Percentiles rank a stretch among this genome's conserved stretches.
phyloP scores from a whole-genome alignment of 2,888 invertebrate genomes.

The Cantharis lateralis region DNA sequence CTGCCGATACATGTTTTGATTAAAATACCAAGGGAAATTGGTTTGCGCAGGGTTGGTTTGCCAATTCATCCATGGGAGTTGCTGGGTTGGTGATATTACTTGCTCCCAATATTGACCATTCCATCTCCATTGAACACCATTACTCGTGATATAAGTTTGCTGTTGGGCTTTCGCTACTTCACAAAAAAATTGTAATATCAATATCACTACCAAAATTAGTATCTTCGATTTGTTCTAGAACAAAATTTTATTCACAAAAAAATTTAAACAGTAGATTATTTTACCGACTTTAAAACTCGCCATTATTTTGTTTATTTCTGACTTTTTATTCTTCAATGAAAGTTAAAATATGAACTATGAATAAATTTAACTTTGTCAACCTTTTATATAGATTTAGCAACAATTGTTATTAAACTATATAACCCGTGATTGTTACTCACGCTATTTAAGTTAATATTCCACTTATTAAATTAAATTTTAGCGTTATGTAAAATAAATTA shows the following conservation, averaged over 20 bases:
- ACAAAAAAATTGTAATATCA: neutral
- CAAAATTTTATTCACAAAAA: neutral
- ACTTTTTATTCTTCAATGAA: neutral
- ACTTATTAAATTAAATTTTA: neutral
- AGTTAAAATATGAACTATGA: neutral
- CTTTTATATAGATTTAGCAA: neutral
- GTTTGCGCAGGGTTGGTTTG: neutral
- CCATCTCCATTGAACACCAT: neutral
- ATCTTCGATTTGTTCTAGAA: neutral
- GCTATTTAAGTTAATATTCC: neutral
- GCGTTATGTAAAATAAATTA: neutral
- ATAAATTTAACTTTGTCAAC: neutral
- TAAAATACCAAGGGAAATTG: neutral
- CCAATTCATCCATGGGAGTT: neutral
- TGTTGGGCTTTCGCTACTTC: neutral
- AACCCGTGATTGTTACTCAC: neutral
- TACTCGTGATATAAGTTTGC: neutral
- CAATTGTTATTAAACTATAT: neutral
- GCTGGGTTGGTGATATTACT: neutral
- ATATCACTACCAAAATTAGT: neutral
- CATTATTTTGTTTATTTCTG: neutral
- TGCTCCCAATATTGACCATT: neutral
- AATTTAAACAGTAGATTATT: neutral
- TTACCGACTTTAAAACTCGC: neutral
- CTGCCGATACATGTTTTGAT: neutral